Evolutionary conservation across 2,888 invertebrate genomes (phyloP), one percentile per base, ranked within the genome.

Genomic region (Ophonus ardosiacus): DNA sequence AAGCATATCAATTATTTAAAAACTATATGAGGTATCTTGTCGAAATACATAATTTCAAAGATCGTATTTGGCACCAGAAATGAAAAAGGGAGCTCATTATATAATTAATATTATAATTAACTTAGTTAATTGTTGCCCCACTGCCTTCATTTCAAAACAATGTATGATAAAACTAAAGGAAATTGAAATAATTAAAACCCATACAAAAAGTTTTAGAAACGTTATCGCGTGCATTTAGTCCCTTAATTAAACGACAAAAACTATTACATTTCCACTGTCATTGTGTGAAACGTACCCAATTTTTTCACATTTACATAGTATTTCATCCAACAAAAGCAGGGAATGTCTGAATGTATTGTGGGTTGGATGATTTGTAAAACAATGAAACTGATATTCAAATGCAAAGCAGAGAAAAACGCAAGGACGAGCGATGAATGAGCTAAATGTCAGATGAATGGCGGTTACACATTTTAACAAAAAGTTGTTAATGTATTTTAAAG

Each of bases 301-400:
- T 63, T 63, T 63, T 63, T 63, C 31, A 15, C 24, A 68, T 68
- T 38, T 38, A 15, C 68, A 68, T 59, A 59, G 13, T 17, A 17
- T 38, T 68, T 68, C 31, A 68, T 24, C 24, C 38, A 3, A 68
- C 68, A 68, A 68, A 31, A 15, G 38, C 68, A 38, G 4, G 6
- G 8, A 59, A 17, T 68, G n/a, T 68, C 31, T 15, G 68, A 68
- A 15, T 68, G n/a, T 15, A n/a, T 38, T 68, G 31, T 15, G 31
- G n/a, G 15, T 15, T 68, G n/a, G 3, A n/a, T 38, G 68, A 38
- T 31, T 63, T 68, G 31, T 68, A 68, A 68, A 68, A 68, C 68
- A 68, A 68, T 68, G 31, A 10, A 68, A 38, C 68, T 68, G 31
- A 68, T 68, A 68, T 68, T 68, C 68, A 68, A 68, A 68, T 68